Conservation (phyloP, 2,797 vertebrate species). For the Pitangus sulphuratus region DNA sequence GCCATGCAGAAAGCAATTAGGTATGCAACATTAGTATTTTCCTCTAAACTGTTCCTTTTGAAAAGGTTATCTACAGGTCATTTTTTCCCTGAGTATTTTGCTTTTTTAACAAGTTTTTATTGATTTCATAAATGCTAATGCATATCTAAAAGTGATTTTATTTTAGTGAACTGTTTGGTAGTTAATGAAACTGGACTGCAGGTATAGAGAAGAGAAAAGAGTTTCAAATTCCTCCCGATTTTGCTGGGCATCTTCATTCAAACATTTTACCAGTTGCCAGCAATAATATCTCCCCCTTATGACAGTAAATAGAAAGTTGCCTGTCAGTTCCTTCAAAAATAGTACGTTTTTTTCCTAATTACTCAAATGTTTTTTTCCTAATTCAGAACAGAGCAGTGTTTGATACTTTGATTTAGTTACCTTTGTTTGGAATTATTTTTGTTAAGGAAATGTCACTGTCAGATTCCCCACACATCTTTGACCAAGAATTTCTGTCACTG, state of each 20-base stretch:
- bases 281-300: background rate
- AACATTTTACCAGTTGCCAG: background rate
- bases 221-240: background rate
- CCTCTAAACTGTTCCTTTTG: background rate
- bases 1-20: background rate
- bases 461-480: background rate
- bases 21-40: background rate
- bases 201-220: background rate
- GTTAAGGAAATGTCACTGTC: background rate
- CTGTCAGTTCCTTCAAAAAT: background rate
- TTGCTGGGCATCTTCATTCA: background rate
- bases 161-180: background rate
- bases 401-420: slow-evolving; percentile 18
- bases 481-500: background rate
- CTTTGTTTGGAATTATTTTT: background rate
- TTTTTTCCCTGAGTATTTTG: background rate
- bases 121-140: background rate
- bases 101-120: background rate
- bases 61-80: background rate
- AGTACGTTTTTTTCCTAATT: background rate
- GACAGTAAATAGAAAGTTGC: background rate
- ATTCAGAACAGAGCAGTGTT: background rate
- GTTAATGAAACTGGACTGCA: background rate
- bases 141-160: background rate
- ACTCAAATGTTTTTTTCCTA: background rate